Base-by-base conservation (phyloP, 2,797 vertebrate species). In the Ctenopoma multispine region DNA sequence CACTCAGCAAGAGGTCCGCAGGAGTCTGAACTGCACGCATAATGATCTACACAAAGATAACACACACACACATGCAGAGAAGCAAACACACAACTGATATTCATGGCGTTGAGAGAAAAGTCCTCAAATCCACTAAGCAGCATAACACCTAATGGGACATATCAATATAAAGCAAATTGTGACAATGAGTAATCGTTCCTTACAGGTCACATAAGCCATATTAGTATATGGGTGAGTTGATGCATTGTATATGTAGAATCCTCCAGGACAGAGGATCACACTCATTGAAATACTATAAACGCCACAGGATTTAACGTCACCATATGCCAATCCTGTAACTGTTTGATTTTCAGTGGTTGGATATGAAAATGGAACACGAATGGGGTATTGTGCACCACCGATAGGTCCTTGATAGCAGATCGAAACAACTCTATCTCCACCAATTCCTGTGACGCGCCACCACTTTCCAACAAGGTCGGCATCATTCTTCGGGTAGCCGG, bases 1-100 rank as follows among this genome's bases (percentile, higher is more conserved):
- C 91, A 91, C 49, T 76, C 0, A 55, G 87, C 80, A 4, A 77
- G 54, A 6, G 84, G 80, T 36, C 91, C 91, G 29, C 85, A 90
- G 20, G 78, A 82, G 24, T 24, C 48, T 14, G 24, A 0, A 0
- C 5, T 11, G 71, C 90, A 92, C 0, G 10, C 7, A 24, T 1
- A 20, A 58, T 89, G 88, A 71, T 68, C 90, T 91, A 56, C 70
- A 66, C 11, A 40, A 24, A 60, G 17, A 17, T 12, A 53, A 44
- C 0, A 34, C 31, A 34, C 31, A 34, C 7, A 34, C 31, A 34
- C 1, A 34, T 8, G 3, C 31, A 34, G 1, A 34, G 31, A 34
- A 10, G 8, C 14, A 8, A 44, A 9, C 6, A 40, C n/a, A 63
- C 12, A 66, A 13, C 59, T 1, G 2, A 55, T 51, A 34, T 38